A percentile compares a stretch with the other conserved stretches of the same genome.
Evolutionary conservation across 2,113 vertebrate genomes (phyloP).

Genomic region (Climacteris rufus): DNA sequence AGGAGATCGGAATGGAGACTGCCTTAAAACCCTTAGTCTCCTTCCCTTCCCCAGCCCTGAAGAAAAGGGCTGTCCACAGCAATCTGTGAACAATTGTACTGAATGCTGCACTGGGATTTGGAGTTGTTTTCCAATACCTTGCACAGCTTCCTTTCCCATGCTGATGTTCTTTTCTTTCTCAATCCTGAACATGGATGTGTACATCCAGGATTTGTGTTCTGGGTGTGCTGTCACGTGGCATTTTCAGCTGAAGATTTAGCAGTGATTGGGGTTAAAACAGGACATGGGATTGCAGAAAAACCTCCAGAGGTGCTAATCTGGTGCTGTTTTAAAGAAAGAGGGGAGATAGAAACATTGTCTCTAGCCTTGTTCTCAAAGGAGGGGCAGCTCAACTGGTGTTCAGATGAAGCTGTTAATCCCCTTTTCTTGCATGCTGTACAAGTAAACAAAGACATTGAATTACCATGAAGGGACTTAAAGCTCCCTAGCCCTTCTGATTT

Average conservation of each 20-base stretch:
- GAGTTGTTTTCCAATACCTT: background rate
- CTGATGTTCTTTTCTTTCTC: background rate
- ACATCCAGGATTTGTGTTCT: background rate
- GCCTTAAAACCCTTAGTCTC: background rate
- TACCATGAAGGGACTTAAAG: background rate
- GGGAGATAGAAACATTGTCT: fast-evolving
- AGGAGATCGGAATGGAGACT: background rate
- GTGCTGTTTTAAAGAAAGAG: background rate
- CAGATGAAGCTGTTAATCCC: background rate
- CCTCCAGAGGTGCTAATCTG: background rate
- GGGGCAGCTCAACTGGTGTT: background rate
- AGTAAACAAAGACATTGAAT: background rate
- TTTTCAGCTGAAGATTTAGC: background rate
- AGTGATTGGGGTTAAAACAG: background rate
- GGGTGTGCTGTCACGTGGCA: background rate
- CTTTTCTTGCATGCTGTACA: background rate
- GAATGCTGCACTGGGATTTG: background rate
- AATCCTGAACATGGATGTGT: fast-evolving
- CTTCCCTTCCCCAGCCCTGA: background rate
- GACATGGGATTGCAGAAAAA: background rate
- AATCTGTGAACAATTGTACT: background rate
- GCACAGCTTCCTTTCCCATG: background rate
- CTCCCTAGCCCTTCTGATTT: background rate
- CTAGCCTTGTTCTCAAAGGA: background rate
- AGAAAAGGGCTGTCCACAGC: background rate